Evolutionary conservation across 2,888 invertebrate species (phyloP).

Genomic region (Himalopsyche tibetana): DNA sequence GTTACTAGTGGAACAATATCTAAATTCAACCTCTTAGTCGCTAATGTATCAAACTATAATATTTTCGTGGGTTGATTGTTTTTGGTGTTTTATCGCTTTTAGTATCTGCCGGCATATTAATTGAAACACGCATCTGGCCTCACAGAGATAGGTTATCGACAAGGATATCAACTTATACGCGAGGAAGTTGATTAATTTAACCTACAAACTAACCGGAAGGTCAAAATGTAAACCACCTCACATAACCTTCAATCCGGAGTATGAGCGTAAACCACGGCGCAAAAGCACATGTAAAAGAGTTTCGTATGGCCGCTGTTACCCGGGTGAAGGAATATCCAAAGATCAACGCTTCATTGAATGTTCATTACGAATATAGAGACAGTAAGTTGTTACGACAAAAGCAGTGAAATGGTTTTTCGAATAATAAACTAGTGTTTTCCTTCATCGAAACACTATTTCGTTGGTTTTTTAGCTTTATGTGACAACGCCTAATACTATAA

Average conservation of each 20-base stretch:
- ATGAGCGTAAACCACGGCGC: neutral
- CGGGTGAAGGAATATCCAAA: neutral
- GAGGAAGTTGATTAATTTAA: slow-evolving; percentile 36
- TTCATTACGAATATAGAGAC: no score
- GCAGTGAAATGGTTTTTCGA: no score
- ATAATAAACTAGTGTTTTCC: no score
- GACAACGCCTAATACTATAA: no score
- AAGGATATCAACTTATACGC: slow-evolving; percentile 3
- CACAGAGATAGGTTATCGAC: slow-evolving; percentile 18
- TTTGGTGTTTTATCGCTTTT: no score
- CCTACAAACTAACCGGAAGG: slow-evolving; percentile 49
- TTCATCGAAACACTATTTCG: no score
- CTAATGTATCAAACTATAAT: no score
- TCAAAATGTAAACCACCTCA: slow-evolving; percentile 52
- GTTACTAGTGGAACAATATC: no score
- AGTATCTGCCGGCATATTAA: neutral
- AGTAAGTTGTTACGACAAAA: no score
- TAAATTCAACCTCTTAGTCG: no score
- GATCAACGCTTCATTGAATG: neutral
- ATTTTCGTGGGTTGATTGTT: no score
- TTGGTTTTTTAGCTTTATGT: no score
- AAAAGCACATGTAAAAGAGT: slow-evolving; percentile 1
- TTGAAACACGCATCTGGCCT: slow-evolving; percentile 1
- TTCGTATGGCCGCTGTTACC: neutral
- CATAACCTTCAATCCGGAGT: slow-evolving; percentile 37